phyloP scores from a whole-genome alignment of 2,888 invertebrate species.

The Synanthedon formicaeformis region DNA sequence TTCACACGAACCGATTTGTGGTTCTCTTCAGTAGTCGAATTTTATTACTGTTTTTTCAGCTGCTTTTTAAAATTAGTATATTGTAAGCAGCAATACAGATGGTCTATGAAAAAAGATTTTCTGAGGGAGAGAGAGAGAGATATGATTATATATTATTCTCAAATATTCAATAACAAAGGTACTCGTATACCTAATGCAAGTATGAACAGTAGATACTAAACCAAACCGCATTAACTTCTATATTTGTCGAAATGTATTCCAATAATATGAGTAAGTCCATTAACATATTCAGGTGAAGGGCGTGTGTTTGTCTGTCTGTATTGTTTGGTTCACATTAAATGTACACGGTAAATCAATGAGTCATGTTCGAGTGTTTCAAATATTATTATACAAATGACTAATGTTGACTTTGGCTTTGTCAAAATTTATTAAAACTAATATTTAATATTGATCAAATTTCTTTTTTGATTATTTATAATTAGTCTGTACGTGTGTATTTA shows the following conservation, averaged over 20 bases:
- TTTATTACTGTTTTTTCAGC: too few relatives aligned
- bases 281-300: conserved; percentile 35
- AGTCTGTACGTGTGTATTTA: too few relatives aligned
- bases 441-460: neutral
- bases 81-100: too few relatives aligned
- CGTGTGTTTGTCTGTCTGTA: conserved; percentile 13
- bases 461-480: too few relatives aligned
- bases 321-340: conserved; percentile 4
- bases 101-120: too few relatives aligned
- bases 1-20: too few relatives aligned
- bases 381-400: neutral
- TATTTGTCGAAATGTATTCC: conserved; percentile 7
- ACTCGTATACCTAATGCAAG: neutral
- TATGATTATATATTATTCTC: too few relatives aligned
- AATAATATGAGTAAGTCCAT: conserved; percentile 21
- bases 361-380: conserved; percentile 4
- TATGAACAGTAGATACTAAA: conserved; percentile 4
- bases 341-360: neutral
- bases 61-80: too few relatives aligned
- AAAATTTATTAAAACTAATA: neutral
- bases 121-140: too few relatives aligned
- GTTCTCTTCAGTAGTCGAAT: too few relatives aligned
- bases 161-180: too few relatives aligned
- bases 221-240: conserved; percentile 1
- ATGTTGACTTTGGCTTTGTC: neutral